These are phyloP conservation scores for Aporrectodea caliginosa DNA, from an alignment of 1,140 invertebrate genomes.

Conservation along the genomic window DNA sequence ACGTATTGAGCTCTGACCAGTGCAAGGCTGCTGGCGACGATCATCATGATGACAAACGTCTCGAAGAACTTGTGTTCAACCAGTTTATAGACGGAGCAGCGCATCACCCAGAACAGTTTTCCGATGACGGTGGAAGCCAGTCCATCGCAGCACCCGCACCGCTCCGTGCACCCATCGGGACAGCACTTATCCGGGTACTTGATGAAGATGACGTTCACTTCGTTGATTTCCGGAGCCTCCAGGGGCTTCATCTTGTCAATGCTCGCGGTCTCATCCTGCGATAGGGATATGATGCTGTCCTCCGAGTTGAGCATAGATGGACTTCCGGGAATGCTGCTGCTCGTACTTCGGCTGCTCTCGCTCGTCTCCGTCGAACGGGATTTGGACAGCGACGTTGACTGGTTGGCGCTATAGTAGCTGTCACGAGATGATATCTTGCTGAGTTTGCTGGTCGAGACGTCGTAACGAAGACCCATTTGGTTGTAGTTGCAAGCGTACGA, in stretches of 20 bases:
- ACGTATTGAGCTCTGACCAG: conserved; percentile 67
- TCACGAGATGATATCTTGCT: neutral
- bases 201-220: conserved; percentile 45
- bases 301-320: neutral
- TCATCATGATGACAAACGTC: conserved; percentile 97
- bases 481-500: too few relatives aligned
- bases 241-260: conserved; percentile 1
- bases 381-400: neutral
- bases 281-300: conserved; percentile 15
- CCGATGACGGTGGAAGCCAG: conserved; percentile 69
- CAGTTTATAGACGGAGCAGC: conserved; percentile 86
- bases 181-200: conserved; percentile 84
- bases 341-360: neutral
- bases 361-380: neutral
- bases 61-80: conserved; percentile 99
- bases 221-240: conserved; percentile 44
- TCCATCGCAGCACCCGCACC: conserved; percentile 11
- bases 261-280: conserved; percentile 25
- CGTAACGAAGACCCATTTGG: too few relatives aligned
- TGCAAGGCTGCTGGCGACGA: conserved; percentile 91
- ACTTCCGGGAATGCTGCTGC: neutral
- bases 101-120: conserved; percentile 85
- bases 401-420: neutral
- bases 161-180: conserved; percentile 56
- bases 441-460: neutral